Conservation (phyloP, 2,113 vertebrate species). For the Myotis lucifugus region DNA sequence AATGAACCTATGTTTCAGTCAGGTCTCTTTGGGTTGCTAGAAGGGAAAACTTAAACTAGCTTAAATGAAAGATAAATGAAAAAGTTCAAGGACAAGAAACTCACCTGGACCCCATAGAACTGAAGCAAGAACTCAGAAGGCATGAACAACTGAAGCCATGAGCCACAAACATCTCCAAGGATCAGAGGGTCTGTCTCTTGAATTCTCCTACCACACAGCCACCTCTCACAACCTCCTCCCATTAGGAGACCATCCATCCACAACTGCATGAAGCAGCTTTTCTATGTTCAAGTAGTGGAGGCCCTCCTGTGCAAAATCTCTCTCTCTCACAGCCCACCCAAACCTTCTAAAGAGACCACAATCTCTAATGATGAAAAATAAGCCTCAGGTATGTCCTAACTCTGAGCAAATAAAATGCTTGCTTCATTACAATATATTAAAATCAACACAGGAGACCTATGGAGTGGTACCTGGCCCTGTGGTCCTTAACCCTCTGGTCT, state of each 20-base stretch:
- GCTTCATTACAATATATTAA: not conserved
- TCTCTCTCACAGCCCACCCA: not conserved
- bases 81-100: not conserved
- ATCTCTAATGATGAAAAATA: not conserved
- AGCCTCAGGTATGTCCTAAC: not conserved
- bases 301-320: not conserved
- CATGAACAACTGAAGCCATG: not conserved
- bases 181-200: not conserved
- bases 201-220: not conserved
- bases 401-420: not conserved
- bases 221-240: not conserved
- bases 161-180: not conserved
- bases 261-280: not conserved
- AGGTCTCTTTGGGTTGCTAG: not conserved
- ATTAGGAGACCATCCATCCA: not conserved
- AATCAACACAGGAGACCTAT: not conserved
- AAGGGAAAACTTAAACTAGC: not conserved
- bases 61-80: not conserved
- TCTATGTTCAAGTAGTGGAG: not conserved
- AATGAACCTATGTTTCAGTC: not conserved
- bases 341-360: not conserved
- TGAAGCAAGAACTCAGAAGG: not conserved
- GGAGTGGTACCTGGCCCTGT: not conserved
- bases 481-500: not conserved
- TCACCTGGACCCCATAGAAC: too few relatives aligned